Conservation (phyloP, 2,797 vertebrate genomes). For the Chiloscyllium punctatum region DNA sequence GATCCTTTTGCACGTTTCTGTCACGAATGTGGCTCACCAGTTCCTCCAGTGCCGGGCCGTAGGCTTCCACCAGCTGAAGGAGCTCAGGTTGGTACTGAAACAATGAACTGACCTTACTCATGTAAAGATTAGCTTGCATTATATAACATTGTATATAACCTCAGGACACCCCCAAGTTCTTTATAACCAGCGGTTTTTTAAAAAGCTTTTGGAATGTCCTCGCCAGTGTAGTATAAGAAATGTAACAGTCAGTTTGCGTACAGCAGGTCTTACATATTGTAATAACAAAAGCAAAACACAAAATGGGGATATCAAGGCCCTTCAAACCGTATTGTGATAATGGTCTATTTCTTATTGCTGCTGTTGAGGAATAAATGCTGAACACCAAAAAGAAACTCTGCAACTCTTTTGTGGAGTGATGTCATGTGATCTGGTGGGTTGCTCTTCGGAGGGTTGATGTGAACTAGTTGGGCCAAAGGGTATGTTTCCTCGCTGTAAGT, state of each 20-base stretch:
- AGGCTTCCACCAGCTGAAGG: slow-evolving; percentile 62
- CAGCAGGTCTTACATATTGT: neutral
- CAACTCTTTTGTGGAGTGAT: neutral
- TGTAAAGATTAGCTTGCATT: neutral
- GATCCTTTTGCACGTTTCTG: slow-evolving; percentile 78
- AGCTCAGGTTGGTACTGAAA: slow-evolving; percentile 63
- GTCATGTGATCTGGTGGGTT: neutral
- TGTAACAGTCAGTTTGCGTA: neutral
- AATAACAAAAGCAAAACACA: neutral
- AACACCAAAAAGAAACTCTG: neutral
- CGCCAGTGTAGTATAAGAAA: neutral
- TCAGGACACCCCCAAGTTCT: neutral
- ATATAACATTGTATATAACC: neutral
- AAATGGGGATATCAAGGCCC: neutral
- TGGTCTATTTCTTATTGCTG: neutral
- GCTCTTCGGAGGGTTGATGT: too few species aligned
- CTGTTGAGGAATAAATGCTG: neutral
- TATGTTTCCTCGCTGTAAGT: too few species aligned
- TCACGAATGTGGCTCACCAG: slow-evolving; percentile 66
- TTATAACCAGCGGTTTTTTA: neutral
- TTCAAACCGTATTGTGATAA: neutral
- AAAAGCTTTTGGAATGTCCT: neutral
- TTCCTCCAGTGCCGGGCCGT: slow-evolving; percentile 59
- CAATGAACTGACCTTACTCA: neutral
- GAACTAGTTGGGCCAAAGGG: too few species aligned